These are phyloP conservation scores for Drosophila tristis DNA, from an alignment of 1,140 invertebrate genomes.

Conservation along the genomic window DNA sequence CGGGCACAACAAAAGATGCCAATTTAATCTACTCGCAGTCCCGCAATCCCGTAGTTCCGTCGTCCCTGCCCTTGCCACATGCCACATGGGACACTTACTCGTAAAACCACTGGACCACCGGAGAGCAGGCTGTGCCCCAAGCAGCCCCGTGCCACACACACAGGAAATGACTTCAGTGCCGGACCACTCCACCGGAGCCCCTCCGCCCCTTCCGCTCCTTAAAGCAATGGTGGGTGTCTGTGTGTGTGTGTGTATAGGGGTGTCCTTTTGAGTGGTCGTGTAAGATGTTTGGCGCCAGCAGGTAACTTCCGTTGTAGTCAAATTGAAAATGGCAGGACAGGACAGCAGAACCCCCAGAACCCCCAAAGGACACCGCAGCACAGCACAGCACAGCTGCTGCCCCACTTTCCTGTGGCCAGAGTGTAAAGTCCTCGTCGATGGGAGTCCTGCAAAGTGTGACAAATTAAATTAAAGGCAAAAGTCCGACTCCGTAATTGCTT, in stretches of 20 bases:
- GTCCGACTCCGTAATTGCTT: slow-evolving; percentile 78
- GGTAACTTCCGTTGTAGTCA: slow-evolving; percentile 82
- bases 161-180: slow-evolving; percentile 81
- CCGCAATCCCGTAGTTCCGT: slow-evolving; percentile 28
- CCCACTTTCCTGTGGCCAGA: slow-evolving; percentile 75
- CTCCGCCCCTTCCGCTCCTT: neutral
- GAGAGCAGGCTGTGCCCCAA: slow-evolving; percentile 13
- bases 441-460: slow-evolving; percentile 79
- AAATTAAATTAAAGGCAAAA: slow-evolving; percentile 84
- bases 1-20: slow-evolving; percentile 81
- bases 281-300: slow-evolving; percentile 72
- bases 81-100: slow-evolving; percentile 80
- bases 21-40: slow-evolving; percentile 74
- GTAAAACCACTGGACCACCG: slow-evolving; percentile 62
- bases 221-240: no score
- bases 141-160: slow-evolving; percentile 26
- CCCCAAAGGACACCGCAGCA: slow-evolving; percentile 2
- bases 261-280: slow-evolving; percentile 15
- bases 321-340: slow-evolving; percentile 72
- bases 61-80: slow-evolving; percentile 48
- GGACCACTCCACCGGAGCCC: neutral
- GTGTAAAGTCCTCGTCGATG: slow-evolving; percentile 70
- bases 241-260: slow-evolving; percentile 19
- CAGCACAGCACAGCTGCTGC: slow-evolving; percentile 46
- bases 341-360: slow-evolving; percentile 17